Evolutionary conservation across 2,888 invertebrate genomes (phyloP).

Genomic region (Rhyacophila evoluta): DNA sequence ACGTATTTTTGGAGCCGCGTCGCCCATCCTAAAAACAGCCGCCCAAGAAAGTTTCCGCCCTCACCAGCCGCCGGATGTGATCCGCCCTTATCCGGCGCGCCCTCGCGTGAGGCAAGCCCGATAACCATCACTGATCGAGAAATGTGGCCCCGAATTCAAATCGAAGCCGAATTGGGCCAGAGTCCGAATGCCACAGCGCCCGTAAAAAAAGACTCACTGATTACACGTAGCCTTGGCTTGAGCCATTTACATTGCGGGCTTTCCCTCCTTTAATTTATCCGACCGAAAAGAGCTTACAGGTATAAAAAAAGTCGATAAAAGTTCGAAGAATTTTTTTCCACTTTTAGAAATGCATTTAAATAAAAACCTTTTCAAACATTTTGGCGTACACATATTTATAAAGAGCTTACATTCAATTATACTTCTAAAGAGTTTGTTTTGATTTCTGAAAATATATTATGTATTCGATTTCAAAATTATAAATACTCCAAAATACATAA

Average conservation of each 20-base stretch:
- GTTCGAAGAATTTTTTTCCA: background rate
- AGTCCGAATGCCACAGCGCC: slow-evolving; percentile 11
- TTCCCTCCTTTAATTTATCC: background rate
- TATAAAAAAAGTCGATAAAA: background rate
- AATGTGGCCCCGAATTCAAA: slow-evolving; percentile 44
- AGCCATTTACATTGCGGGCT: background rate
- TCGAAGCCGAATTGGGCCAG: slow-evolving; percentile 25
- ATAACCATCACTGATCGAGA: slow-evolving; percentile 38
- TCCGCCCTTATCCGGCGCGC: slow-evolving; percentile 23
- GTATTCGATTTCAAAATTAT: too few species aligned
- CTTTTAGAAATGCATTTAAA: too few species aligned
- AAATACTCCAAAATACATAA: too few species aligned
- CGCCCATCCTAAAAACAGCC: slow-evolving; percentile 23
- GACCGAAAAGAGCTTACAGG: background rate
- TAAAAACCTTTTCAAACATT: too few species aligned
- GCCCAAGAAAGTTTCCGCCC: slow-evolving; percentile 16
- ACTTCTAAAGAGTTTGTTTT: too few species aligned
- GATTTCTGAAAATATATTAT: too few species aligned
- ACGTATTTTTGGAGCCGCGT: background rate
- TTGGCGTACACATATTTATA: too few species aligned
- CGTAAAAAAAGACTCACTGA: slow-evolving; percentile 7
- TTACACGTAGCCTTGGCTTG: background rate
- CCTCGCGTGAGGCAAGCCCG: background rate
- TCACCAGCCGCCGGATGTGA: slow-evolving; percentile 1
- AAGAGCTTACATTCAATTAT: too few species aligned